Conservation (phyloP, 2,113 vertebrate species). For the Gasterosteus nipponicus region DNA sequence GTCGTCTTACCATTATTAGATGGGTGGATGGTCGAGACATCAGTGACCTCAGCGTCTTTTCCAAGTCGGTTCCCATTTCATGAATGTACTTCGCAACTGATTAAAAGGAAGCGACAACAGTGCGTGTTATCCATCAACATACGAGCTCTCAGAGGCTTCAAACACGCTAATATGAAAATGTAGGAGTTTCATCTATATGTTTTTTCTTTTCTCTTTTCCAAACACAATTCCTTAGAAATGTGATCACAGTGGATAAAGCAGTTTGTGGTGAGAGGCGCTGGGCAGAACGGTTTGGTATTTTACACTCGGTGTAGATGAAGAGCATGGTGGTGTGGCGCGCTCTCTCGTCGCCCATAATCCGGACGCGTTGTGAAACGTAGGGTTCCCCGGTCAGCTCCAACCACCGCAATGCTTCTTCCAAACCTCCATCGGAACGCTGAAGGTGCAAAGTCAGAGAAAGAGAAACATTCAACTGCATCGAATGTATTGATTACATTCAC, state of each 20-base stretch:
- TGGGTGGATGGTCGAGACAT: slow-evolving; percentile 33
- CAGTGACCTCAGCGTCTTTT: slow-evolving; percentile 74
- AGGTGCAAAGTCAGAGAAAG: neutral
- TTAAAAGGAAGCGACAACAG: neutral
- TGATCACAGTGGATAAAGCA: too few relatives aligned
- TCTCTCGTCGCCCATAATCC: slow-evolving; percentile 52
- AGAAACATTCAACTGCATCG: neutral
- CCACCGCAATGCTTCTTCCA: slow-evolving; percentile 76
- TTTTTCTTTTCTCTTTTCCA: too few relatives aligned
- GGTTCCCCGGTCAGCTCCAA: slow-evolving; percentile 75
- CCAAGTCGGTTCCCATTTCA: slow-evolving; percentile 73
- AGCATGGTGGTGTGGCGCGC: slow-evolving; percentile 69
- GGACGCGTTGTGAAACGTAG: slow-evolving; percentile 64
- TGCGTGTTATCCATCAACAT: neutral
- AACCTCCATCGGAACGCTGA: slow-evolving; percentile 14
- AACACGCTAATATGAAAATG: neutral
- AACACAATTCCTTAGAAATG: too few relatives aligned
- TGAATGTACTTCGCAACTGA: slow-evolving; percentile 82
- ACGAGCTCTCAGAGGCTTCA: neutral
- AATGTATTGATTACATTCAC: too few relatives aligned
- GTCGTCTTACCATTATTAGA: slow-evolving; percentile 76
- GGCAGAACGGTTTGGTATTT: slow-evolving; percentile 60
- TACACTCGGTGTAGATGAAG: slow-evolving; percentile 86
- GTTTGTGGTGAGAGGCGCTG: too few relatives aligned
- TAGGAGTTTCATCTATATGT: neutral